phyloP scores from a whole-genome alignment of 2,113 vertebrate species.

The Myrmecobius fasciatus region DNA sequence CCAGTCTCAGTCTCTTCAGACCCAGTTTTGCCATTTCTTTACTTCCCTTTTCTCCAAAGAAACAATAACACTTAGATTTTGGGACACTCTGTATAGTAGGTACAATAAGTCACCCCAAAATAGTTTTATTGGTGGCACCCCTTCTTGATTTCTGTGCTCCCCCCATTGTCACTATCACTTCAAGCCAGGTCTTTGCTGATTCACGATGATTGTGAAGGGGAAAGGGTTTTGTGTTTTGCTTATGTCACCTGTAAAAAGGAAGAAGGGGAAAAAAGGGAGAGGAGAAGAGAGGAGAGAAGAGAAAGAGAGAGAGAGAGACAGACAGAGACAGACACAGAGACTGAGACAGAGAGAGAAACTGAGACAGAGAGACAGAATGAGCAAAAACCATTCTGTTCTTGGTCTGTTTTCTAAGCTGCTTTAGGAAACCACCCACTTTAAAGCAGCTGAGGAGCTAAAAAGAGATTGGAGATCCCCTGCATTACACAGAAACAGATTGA shows the following conservation, averaged over 20 bases:
- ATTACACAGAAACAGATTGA: not conserved
- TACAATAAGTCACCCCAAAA: not conserved
- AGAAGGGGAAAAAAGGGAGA: conserved; percentile 69
- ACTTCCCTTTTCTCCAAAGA: not conserved
- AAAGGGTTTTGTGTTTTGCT: not conserved
- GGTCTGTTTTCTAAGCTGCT: conserved; percentile 1
- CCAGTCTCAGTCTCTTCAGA: not conserved
- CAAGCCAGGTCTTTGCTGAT: not conserved
- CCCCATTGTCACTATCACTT: not conserved
- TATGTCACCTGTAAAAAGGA: conserved; percentile 23
- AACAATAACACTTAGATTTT: not conserved
- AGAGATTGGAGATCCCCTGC: not conserved
- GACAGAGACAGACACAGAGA: not conserved
- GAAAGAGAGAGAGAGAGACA: not conserved
- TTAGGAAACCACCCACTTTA: not conserved
- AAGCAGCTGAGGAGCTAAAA: not conserved
- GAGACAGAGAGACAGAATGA: conserved; percentile 9
- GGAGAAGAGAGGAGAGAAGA: conserved; percentile 8
- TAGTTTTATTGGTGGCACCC: not conserved
- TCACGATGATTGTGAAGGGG: not conserved
- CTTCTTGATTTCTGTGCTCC: not conserved
- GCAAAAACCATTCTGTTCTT: conserved; percentile 18
- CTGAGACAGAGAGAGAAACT: not conserved
- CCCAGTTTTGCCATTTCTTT: not conserved
- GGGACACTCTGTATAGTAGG: not conserved